A percentile compares a stretch with the other conserved stretches of the same genome.
Conservation (phyloP, 2,113 vertebrate species). For the Steatornis caripensis region DNA sequence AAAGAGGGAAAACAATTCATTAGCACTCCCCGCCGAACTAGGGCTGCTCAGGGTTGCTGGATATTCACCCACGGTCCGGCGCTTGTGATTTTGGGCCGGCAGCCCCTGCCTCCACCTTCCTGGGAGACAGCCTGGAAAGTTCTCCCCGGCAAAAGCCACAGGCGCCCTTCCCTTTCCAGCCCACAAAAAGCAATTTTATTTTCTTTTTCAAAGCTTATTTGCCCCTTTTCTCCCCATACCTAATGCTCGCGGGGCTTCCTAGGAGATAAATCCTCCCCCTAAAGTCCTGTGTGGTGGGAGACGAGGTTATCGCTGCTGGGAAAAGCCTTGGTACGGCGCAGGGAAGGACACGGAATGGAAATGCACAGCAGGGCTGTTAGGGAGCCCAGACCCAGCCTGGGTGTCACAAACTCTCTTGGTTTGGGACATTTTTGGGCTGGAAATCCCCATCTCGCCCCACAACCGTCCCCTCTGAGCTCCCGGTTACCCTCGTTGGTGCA, state of each 20-base stretch:
- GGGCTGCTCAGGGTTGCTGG: background rate
- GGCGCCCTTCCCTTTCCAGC: background rate
- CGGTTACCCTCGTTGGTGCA: fast-evolving
- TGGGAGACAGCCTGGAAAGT: background rate
- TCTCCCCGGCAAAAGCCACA: background rate
- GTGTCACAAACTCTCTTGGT: fast-evolving
- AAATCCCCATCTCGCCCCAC: background rate
- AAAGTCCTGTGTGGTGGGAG: background rate
- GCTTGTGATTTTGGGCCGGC: background rate
- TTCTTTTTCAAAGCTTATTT: background rate
- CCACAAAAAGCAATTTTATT: background rate
- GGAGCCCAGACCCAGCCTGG: background rate
- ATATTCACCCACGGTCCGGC: too few relatives aligned
- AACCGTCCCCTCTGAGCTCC: fast-evolving
- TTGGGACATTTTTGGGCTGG: background rate
- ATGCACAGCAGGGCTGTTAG: fast-evolving
- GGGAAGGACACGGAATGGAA: fast-evolving
- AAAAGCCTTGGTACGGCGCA: background rate
- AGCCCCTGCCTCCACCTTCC: background rate
- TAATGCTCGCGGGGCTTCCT: background rate
- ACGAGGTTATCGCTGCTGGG: fast-evolving
- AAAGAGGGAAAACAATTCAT: background rate
- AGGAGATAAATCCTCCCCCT: background rate
- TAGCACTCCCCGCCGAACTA: background rate
- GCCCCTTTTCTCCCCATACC: background rate